These are phyloP conservation scores for Nemotelus nigrinus DNA, from an alignment of 2,888 invertebrate species.

Conservation along the genomic window DNA sequence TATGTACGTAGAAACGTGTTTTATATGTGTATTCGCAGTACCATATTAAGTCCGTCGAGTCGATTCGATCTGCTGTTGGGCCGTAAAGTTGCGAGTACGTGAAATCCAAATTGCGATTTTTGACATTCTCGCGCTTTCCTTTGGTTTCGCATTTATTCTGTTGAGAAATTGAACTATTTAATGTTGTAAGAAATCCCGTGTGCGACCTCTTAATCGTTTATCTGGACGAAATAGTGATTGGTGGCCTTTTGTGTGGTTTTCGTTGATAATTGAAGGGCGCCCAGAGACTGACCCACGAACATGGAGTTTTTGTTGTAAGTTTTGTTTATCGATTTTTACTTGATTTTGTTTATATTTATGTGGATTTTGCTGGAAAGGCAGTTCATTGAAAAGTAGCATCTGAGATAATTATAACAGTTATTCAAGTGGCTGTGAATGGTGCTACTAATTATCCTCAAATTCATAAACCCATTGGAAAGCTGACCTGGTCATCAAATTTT, in stretches of 20 bases:
- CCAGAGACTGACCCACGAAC: constrained; percentile 45
- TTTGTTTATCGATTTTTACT: constrained; percentile 27
- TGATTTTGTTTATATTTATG: neutral
- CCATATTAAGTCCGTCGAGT: neutral
- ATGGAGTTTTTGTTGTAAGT: constrained; percentile 65
- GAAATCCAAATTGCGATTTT: constrained; percentile 5
- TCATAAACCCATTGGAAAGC: no score
- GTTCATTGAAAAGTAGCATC: neutral
- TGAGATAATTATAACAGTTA: no score
- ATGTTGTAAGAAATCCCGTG: neutral
- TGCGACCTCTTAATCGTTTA: constrained; percentile 22
- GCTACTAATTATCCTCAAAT: no score
- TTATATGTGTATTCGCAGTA: neutral
- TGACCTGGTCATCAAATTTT: no score
- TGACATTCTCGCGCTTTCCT: constrained; percentile 21
- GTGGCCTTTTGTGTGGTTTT: constrained; percentile 31
- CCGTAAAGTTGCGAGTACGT: neutral
- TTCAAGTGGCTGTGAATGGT: no score
- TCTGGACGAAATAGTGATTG: constrained; percentile 25
- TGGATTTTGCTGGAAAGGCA: neutral
- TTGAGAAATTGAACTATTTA: neutral
- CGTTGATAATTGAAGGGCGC: constrained; percentile 41
- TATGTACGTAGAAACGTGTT: no score
- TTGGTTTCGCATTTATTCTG: constrained; percentile 1
- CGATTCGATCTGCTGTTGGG: neutral